Evolutionary conservation across 2,888 invertebrate genomes (phyloP).

Genomic region (Erebia ligea): DNA sequence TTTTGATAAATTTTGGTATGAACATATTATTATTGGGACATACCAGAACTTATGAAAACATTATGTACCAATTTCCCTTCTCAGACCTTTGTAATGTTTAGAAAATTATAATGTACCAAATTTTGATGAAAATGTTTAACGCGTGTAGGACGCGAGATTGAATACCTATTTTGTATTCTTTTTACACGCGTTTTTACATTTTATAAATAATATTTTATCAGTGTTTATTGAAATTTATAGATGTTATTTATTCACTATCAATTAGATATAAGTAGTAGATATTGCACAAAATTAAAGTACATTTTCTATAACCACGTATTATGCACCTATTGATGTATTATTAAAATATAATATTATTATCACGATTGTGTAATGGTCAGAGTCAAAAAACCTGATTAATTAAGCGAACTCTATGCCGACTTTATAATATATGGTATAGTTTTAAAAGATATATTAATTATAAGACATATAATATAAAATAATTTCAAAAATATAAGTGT

Average conservation of each 20-base stretch:
- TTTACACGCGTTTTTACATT: conserved; percentile 66
- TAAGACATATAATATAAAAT: conserved; percentile 31
- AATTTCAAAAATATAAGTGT: conserved; percentile 40
- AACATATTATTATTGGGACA: conserved; percentile 26
- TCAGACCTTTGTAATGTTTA: conserved; percentile 21
- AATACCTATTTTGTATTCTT: conserved; percentile 61
- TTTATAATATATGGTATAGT: conserved; percentile 32
- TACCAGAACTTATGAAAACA: conserved; percentile 25
- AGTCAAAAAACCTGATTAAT: conserved; percentile 74
- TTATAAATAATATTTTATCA: conserved; percentile 42
- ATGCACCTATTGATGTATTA: conserved; percentile 44
- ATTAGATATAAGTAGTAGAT: conserved; percentile 30
- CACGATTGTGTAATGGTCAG: conserved; percentile 50
- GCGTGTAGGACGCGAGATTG: conserved; percentile 75
- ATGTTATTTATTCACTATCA: conserved; percentile 39
- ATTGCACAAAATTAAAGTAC: conserved; percentile 35
- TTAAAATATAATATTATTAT: conserved; percentile 31
- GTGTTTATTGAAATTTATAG: conserved; percentile 35
- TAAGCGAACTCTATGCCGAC: conserved; percentile 51
- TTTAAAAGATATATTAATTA: conserved; percentile 31
- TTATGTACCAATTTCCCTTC: conserved; percentile 18
- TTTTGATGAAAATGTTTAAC: conserved; percentile 52
- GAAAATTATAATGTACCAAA: conserved; percentile 20
- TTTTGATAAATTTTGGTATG: conserved; percentile 29
- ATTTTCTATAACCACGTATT: conserved; percentile 11